Evolutionary conservation across 2,888 invertebrate species (phyloP).

Genomic region (Mimachlamys varia): DNA sequence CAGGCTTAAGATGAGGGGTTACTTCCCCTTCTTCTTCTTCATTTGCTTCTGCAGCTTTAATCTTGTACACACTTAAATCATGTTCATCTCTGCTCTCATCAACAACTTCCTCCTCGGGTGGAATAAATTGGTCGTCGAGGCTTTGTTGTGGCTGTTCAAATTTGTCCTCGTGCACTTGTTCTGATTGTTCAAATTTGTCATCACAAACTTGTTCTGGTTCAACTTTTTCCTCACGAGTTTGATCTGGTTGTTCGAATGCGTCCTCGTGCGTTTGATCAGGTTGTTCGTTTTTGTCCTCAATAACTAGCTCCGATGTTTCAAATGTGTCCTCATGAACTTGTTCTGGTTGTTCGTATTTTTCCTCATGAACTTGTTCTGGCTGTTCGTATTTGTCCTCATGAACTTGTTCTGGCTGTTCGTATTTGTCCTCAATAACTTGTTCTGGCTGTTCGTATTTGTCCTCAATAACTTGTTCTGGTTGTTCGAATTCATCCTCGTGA

Average conservation of each 20-base stretch:
- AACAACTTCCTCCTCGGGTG: not conserved
- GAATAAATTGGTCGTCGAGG: not conserved
- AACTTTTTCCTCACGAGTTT: constrained; percentile 27
- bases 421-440: not conserved
- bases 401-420: constrained; percentile 18
- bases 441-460: constrained; percentile 20
- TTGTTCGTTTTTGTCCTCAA: no score
- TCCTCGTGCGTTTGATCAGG: no score
- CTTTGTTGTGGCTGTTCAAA: not conserved
- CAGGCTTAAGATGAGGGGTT: not conserved
- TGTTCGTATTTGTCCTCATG: constrained; percentile 38
- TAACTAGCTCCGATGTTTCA: no score
- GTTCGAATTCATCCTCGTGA: no score
- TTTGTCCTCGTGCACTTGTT: constrained; percentile 45
- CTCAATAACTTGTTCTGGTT: not conserved
- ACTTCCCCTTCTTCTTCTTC: not conserved
- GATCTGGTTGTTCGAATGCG: not conserved
- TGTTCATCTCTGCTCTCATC: not conserved
- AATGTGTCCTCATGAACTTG: constrained; percentile 36
- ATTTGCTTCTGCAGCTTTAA: not conserved
- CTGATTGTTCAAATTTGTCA: constrained; percentile 39
- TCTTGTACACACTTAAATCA: not conserved
- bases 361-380: constrained; percentile 43
- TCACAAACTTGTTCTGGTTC: constrained; percentile 37
- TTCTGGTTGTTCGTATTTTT: constrained; percentile 47